These are phyloP conservation scores for Hydrolagus affinis DNA, from an alignment of 2,113 vertebrate species.

Conservation along the genomic window DNA sequence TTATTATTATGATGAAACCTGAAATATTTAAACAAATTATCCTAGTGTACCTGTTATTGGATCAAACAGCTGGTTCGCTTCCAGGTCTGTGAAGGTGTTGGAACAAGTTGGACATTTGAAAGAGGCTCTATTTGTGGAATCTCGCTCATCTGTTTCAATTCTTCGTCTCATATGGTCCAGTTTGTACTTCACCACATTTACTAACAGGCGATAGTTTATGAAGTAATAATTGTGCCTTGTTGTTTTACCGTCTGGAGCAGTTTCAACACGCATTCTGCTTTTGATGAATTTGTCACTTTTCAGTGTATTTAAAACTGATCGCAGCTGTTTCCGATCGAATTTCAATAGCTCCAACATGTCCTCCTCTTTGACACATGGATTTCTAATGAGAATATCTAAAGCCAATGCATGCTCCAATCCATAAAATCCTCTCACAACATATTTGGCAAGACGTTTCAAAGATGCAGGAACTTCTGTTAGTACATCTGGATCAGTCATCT, in stretches of 20 bases:
- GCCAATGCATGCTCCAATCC: slow-evolving; percentile 88
- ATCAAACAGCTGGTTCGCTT: slow-evolving; percentile 95
- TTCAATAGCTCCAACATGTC: slow-evolving; percentile 97
- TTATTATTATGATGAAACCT: slow-evolving; percentile 1
- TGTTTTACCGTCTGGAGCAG: slow-evolving; percentile 84
- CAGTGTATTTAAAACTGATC: slow-evolving; percentile 88
- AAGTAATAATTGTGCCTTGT: slow-evolving; percentile 97
- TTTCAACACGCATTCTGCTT: slow-evolving; percentile 94
- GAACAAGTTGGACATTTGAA: slow-evolving; percentile 87
- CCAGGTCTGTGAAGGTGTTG: slow-evolving; percentile 91
- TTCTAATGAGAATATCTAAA: slow-evolving; percentile 92
- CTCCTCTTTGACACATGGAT: slow-evolving; percentile 90
- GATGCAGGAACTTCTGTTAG: slow-evolving; percentile 87
- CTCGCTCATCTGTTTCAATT: slow-evolving; percentile 91
- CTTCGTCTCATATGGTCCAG: slow-evolving; percentile 95
- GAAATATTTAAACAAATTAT: neutral
- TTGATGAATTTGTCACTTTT: slow-evolving; percentile 97
- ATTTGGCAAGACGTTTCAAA: slow-evolving; percentile 88
- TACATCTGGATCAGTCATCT: slow-evolving; percentile 85
- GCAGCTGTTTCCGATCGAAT: slow-evolving; percentile 92
- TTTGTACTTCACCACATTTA: slow-evolving; percentile 97
- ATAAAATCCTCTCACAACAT: slow-evolving; percentile 92
- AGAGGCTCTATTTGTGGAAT: slow-evolving; percentile 90
- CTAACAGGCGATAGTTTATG: slow-evolving; percentile 89
- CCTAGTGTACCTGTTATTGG: slow-evolving; percentile 74